Evolutionary conservation across 1,140 invertebrate species (phyloP).

Genomic region (Drosophila bifasciata): DNA sequence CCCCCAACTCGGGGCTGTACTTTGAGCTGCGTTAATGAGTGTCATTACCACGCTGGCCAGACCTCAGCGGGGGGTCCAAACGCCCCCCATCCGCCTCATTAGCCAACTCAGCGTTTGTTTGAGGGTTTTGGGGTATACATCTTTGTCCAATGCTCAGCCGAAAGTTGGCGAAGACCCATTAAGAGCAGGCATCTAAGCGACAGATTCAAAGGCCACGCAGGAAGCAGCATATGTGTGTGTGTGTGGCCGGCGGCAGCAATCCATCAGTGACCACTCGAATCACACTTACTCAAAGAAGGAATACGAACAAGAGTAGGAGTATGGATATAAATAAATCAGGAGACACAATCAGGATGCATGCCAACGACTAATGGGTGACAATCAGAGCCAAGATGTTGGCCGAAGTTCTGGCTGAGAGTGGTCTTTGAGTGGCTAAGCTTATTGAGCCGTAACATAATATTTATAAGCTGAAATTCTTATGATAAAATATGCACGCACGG

Average conservation of each 20-base stretch:
- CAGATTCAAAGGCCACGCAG: constrained; percentile 38
- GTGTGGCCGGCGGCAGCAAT: no score
- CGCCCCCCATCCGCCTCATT: constrained; percentile 29
- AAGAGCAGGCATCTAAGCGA: constrained; percentile 45
- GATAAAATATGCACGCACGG: constrained; percentile 44
- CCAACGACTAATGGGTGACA: constrained; percentile 75
- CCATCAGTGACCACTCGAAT: constrained; percentile 52
- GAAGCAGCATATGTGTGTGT: constrained; percentile 8
- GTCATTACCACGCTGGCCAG: constrained; percentile 65
- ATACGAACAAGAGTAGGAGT: constrained; percentile 4
- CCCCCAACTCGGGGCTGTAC: constrained; percentile 4
- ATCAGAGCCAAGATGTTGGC: constrained; percentile 33
- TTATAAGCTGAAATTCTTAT: constrained; percentile 55
- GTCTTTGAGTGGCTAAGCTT: constrained; percentile 45
- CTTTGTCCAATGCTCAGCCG: constrained; percentile 14
- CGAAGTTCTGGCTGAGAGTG: not conserved
- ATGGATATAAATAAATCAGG: constrained; percentile 22
- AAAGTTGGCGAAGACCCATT: constrained; percentile 53
- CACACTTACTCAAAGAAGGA: constrained; percentile 29
- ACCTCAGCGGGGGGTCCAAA: constrained; percentile 27
- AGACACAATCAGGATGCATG: constrained; percentile 24
- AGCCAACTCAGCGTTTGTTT: constrained; percentile 26
- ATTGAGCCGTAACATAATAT: constrained; percentile 79
- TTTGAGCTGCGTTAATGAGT: constrained; percentile 69
- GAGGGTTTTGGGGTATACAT: constrained; percentile 22